These are phyloP conservation scores for Ramphastos sulfuratus DNA, from an alignment of 2,113 vertebrate genomes.

Conservation along the genomic window DNA sequence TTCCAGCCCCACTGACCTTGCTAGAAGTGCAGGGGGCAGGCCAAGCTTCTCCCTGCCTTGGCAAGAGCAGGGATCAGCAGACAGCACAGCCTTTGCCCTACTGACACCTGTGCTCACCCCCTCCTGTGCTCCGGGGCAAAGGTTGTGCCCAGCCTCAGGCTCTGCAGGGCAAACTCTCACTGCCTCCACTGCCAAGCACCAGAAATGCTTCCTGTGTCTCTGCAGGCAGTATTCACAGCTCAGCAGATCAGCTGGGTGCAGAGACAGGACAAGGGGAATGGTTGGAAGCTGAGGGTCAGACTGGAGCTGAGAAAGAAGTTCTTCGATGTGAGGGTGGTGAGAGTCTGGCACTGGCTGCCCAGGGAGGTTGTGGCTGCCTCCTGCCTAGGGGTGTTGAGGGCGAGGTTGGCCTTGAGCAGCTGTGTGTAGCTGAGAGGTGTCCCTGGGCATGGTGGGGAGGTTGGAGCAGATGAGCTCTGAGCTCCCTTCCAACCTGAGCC, in stretches of 20 bases:
- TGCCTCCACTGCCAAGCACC: rapidly evolving
- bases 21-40: background rate
- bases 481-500: background rate
- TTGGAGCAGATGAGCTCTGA: too few species aligned
- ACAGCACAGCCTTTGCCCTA: background rate
- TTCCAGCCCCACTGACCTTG: background rate
- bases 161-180: background rate
- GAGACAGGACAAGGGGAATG: too few species aligned
- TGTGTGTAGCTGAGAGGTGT: too few species aligned
- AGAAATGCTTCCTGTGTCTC: background rate
- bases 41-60: background rate
- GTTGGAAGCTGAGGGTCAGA: too few species aligned
- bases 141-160: background rate
- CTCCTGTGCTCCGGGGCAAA: background rate
- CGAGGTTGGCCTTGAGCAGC: too few species aligned
- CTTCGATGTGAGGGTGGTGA: too few species aligned
- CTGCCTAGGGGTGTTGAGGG: too few species aligned
- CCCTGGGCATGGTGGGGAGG: too few species aligned
- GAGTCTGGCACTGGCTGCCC: too few species aligned
- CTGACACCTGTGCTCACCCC: background rate
- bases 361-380: too few species aligned
- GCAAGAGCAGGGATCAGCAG: background rate
- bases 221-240: background rate
- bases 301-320: too few species aligned
- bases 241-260: background rate